A percentile compares a stretch with the other conserved stretches of the same genome.
phyloP scores from a whole-genome alignment of 2,888 invertebrate species.

The Drosophila incognita region DNA sequence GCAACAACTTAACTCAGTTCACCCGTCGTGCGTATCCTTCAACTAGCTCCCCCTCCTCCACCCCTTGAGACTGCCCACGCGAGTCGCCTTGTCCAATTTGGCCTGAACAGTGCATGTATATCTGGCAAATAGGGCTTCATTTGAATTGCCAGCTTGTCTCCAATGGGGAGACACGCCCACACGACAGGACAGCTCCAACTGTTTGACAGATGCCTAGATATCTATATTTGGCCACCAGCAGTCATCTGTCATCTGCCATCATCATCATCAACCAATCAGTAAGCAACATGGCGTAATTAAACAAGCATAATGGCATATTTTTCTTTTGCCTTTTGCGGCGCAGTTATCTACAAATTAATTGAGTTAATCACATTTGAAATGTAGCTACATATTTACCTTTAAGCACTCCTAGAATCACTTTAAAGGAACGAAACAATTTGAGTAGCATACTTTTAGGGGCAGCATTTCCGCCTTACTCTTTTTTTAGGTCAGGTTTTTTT shows the following conservation, averaged over 20 bases:
- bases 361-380: slow-evolving; percentile 16
- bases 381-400: background rate
- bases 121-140: slow-evolving; percentile 76
- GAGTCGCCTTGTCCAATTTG: slow-evolving; percentile 59
- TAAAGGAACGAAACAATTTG: background rate
- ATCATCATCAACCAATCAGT: slow-evolving; percentile 61
- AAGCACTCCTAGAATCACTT: background rate
- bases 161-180: slow-evolving; percentile 61
- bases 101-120: slow-evolving; percentile 61
- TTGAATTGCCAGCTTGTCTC: slow-evolving; percentile 76
- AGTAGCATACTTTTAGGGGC: slow-evolving; percentile 29
- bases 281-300: slow-evolving; percentile 75
- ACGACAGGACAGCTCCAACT: background rate
- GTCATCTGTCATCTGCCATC: slow-evolving; percentile 11
- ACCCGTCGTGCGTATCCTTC: slow-evolving; percentile 2
- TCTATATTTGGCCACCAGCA: slow-evolving; percentile 17
- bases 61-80: slow-evolving; percentile 55
- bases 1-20: slow-evolving; percentile 52
- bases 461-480: background rate
- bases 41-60: background rate
- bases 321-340: slow-evolving; percentile 6
- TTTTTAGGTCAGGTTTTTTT: background rate
- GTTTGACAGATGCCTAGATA: slow-evolving; percentile 16
- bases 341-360: slow-evolving; percentile 21
- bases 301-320: slow-evolving; percentile 18